Conservation (phyloP, 2,113 vertebrate genomes). For the Daboia siamensis region DNA sequence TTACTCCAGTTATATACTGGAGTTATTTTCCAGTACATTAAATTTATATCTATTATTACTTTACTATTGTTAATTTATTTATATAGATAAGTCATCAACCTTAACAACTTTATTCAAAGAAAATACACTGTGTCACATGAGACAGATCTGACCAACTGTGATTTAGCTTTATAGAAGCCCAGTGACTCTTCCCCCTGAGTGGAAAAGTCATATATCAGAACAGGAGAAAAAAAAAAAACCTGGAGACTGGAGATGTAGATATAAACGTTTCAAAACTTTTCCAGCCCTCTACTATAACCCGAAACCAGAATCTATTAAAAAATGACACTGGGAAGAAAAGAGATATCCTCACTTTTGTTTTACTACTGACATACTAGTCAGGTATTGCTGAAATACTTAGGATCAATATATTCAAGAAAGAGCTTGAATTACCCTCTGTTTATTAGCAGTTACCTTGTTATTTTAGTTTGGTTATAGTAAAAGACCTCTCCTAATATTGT, state of each 20-base stretch:
- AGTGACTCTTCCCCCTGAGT: not conserved
- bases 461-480: constrained; percentile 57
- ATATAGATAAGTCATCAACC: not conserved
- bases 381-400: not conserved
- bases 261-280: not conserved
- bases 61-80: not conserved
- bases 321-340: not conserved
- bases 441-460: constrained; percentile 53
- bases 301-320: not conserved
- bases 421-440: not conserved
- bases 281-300: not conserved
- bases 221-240: not conserved
- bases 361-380: not conserved
- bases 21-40: not conserved
- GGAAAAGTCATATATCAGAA: not conserved
- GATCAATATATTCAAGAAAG: not conserved
- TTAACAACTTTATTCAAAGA: not conserved
- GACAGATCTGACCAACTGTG: not conserved
- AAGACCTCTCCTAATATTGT: constrained; percentile 67
- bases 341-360: not conserved
- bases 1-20: no score
- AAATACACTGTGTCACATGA: not conserved
- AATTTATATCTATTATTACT: not conserved
- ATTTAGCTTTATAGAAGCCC: not conserved
- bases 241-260: not conserved